Evolutionary conservation across 2,797 vertebrate species (phyloP).

Genomic region (Sternarchorhynchus goeldii): DNA sequence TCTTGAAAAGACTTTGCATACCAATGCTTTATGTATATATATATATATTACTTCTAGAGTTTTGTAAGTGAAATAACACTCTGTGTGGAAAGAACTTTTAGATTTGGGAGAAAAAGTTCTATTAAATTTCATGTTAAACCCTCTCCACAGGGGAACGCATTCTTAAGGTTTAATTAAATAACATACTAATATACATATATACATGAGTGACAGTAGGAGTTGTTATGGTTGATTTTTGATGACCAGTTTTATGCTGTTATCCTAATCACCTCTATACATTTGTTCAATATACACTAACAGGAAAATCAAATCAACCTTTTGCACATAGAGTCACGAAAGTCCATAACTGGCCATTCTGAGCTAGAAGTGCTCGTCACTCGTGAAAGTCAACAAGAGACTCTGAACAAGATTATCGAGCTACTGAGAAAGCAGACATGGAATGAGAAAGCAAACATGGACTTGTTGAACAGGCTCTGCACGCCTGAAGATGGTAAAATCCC

Average conservation of each 20-base stretch:
- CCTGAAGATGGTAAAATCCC: slow-evolving; percentile 75
- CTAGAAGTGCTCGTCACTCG: slow-evolving; percentile 97
- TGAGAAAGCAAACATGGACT: slow-evolving; percentile 80
- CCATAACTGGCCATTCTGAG: slow-evolving; percentile 90
- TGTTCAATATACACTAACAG: slow-evolving; percentile 64
- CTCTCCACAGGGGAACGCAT: too few relatives aligned
- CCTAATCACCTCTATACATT: not conserved
- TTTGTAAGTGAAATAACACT: too few relatives aligned
- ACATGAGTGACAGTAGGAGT: too few relatives aligned
- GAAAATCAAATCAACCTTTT: slow-evolving; percentile 95
- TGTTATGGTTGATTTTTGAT: not conserved
- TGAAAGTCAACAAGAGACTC: slow-evolving; percentile 89
- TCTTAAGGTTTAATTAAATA: too few relatives aligned
- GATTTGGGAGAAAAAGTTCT: too few relatives aligned
- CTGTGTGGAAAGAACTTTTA: too few relatives aligned
- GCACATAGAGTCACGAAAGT: slow-evolving; percentile 95
- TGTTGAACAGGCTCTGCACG: slow-evolving; percentile 78
- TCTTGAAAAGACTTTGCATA: too few relatives aligned
- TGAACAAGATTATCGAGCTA: slow-evolving; percentile 90
- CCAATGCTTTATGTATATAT: too few relatives aligned
- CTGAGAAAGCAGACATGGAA: slow-evolving; percentile 84
- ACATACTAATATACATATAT: too few relatives aligned
- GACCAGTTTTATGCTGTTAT: not conserved
- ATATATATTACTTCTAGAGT: too few relatives aligned
- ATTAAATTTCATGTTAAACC: too few relatives aligned